Percentiles rank a stretch among this genome's conserved stretches.
These are phyloP conservation scores for Folsomia manolachei DNA, from an alignment of 2,888 invertebrate species.

Conservation along the genomic window DNA sequence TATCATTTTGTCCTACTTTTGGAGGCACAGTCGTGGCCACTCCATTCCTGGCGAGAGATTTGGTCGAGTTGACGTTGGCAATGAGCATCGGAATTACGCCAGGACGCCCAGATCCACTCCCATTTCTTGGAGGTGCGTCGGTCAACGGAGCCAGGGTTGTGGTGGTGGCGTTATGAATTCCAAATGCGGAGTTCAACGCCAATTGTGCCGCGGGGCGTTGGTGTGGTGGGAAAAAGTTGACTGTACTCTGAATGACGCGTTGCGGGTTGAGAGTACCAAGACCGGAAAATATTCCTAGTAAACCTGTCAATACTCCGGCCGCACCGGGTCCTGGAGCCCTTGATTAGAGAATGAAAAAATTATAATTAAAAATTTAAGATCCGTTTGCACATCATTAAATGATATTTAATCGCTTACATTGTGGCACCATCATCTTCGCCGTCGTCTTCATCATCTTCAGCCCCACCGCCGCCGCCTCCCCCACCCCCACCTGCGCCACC, in stretches of 20 bases:
- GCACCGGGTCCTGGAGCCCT: slow-evolving; percentile 9
- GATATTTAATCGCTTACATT: neutral
- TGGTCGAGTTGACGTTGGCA: too few relatives aligned
- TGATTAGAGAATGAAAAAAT: neutral
- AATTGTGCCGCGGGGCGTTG: slow-evolving; percentile 28
- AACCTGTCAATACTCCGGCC: slow-evolving; percentile 11
- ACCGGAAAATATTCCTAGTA: slow-evolving; percentile 41
- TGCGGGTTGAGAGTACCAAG: slow-evolving; percentile 34
- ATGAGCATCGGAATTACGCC: too few relatives aligned
- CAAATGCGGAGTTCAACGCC: slow-evolving; percentile 31
- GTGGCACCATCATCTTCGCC: slow-evolving; percentile 24
- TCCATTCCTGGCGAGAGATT: too few relatives aligned
- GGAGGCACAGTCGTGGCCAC: too few relatives aligned
- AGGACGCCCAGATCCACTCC: too few relatives aligned
- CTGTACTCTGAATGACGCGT: slow-evolving; percentile 38
- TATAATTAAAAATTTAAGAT: neutral
- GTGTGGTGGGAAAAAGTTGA: slow-evolving; percentile 41
- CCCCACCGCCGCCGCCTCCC: slow-evolving; percentile 19
- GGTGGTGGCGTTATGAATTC: slow-evolving; percentile 7
- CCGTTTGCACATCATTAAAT: neutral
- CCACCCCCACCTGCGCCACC: slow-evolving; percentile 7
- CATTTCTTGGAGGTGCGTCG: neutral
- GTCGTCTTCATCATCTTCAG: slow-evolving; percentile 22
- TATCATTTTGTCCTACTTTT: neutral
- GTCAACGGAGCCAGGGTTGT: slow-evolving; percentile 8